Percentiles rank a stretch among this genome's conserved stretches.
These are phyloP conservation scores for Tetranychus piercei DNA, from an alignment of 2,888 invertebrate genomes.

Conservation along the genomic window DNA sequence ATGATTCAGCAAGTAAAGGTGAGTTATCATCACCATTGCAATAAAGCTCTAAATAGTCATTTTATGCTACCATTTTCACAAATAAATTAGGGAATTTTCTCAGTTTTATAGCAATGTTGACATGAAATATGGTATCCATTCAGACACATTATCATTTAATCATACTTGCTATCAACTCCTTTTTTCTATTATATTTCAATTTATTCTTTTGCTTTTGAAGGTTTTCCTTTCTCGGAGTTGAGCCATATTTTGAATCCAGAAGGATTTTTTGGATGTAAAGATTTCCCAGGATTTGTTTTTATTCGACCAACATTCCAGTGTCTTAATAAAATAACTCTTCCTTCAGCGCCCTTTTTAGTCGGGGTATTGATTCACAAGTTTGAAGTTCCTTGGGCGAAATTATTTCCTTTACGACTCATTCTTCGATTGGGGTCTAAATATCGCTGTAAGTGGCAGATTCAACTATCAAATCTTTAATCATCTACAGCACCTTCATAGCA, in stretches of 20 bases:
- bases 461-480: too few relatives aligned
- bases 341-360: constrained; percentile 53
- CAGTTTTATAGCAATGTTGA: neutral
- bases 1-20: constrained; percentile 39
- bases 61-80: neutral
- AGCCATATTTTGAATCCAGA: constrained; percentile 33
- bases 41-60: neutral
- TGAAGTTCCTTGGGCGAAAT: constrained; percentile 65
- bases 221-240: constrained; percentile 31
- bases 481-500: neutral
- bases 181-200: neutral
- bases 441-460: constrained; percentile 37
- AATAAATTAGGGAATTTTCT: neutral
- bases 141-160: neutral
- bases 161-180: neutral
- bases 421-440: constrained; percentile 63
- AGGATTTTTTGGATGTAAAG: constrained; percentile 46
- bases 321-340: constrained; percentile 51
- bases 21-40: constrained; percentile 12
- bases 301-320: constrained; percentile 58
- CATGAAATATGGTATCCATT: too few relatives aligned
- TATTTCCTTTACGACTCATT: constrained; percentile 50
- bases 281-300: constrained; percentile 63
- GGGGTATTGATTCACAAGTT: constrained; percentile 45
- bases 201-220: neutral